A percentile compares a stretch with the other conserved stretches of the same genome.
These are phyloP conservation scores for Pterobdella sp. DNA, from an alignment of 2,888 invertebrate genomes.

Conservation along the genomic window DNA sequence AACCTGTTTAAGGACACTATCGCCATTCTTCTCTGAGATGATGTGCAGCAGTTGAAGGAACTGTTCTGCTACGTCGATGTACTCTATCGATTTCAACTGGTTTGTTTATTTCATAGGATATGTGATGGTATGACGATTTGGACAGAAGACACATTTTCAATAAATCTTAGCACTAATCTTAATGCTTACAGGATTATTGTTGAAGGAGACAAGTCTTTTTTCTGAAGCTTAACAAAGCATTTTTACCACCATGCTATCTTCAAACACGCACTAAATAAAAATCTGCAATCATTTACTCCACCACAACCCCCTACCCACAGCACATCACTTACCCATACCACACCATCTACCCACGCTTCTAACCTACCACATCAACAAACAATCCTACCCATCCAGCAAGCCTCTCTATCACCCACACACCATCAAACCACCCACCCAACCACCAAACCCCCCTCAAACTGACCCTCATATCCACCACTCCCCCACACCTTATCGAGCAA, in stretches of 20 bases:
- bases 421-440: not conserved
- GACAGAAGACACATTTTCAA: too few relatives aligned
- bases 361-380: too few relatives aligned
- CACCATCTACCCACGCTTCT: too few relatives aligned
- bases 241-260: too few relatives aligned
- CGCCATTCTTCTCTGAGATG: constrained; percentile 88
- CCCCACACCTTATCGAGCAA: constrained; percentile 69
- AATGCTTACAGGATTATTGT: too few relatives aligned
- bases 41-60: constrained; percentile 92
- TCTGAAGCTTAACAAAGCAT: too few relatives aligned
- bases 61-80: constrained; percentile 99
- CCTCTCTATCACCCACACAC: too few relatives aligned
- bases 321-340: not conserved
- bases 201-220: too few relatives aligned
- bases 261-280: too few relatives aligned
- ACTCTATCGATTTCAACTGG: constrained; percentile 82
- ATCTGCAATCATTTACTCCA: not conserved
- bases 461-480: not conserved
- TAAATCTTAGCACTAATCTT: too few relatives aligned
- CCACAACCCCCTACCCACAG: not conserved
- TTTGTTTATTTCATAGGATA: not conserved
- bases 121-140: not conserved
- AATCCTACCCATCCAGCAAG: too few relatives aligned
- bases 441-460: not conserved
- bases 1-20: constrained; percentile 67